A percentile compares a stretch with the other conserved stretches of the same genome.
These are phyloP conservation scores for Andrena trimmerana DNA, from an alignment of 2,888 invertebrate species.

Conservation along the genomic window DNA sequence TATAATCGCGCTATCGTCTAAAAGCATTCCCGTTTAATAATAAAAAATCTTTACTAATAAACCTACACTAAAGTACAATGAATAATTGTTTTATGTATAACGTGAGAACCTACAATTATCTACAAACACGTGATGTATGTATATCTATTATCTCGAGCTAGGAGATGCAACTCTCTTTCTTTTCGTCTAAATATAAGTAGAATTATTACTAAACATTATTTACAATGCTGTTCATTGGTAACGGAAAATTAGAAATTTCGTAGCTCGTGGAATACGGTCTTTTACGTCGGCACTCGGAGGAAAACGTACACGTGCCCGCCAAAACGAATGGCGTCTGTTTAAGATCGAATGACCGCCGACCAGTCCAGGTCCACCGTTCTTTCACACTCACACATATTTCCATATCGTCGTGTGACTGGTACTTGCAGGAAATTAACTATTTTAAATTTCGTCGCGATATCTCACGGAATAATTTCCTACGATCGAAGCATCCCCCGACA, in stretches of 20 bases:
- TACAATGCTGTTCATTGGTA: slow-evolving; percentile 76
- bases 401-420: slow-evolving; percentile 13
- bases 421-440: slow-evolving; percentile 12
- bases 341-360: slow-evolving; percentile 54
- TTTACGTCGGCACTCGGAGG: slow-evolving; percentile 42
- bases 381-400: slow-evolving; percentile 50
- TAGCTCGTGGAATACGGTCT: slow-evolving; percentile 27
- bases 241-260: slow-evolving; percentile 26
- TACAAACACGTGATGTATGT: slow-evolving; percentile 56
- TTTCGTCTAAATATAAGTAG: slow-evolving; percentile 31
- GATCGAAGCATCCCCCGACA: background rate
- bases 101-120: slow-evolving; percentile 43
- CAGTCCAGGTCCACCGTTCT: slow-evolving; percentile 34
- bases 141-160: slow-evolving; percentile 40
- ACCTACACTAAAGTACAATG: slow-evolving; percentile 1
- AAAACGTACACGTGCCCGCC: slow-evolving; percentile 82
- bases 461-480: background rate
- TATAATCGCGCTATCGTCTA: too few relatives aligned
- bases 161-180: slow-evolving; percentile 21
- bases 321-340: slow-evolving; percentile 81
- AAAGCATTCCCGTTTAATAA: too few relatives aligned
- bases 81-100: slow-evolving; percentile 26
- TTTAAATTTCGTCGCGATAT: slow-evolving; percentile 12
- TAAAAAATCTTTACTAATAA: too few relatives aligned
- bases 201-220: slow-evolving; percentile 64